phyloP scores from a whole-genome alignment of 2,888 invertebrate species.

The Dusona sp. region DNA sequence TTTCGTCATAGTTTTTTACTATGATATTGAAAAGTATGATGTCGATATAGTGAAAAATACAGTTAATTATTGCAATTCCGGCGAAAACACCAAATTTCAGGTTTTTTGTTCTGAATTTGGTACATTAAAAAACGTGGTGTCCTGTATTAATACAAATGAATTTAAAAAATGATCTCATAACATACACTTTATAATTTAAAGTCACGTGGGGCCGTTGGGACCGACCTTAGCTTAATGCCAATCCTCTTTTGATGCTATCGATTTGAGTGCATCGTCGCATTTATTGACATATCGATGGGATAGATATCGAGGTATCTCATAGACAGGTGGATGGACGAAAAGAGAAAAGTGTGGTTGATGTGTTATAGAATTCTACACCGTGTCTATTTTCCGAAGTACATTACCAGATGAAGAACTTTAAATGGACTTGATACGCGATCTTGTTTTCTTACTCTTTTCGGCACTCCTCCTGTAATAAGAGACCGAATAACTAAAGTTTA shows the following conservation, averaged over 20 bases:
- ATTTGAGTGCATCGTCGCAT: not conserved
- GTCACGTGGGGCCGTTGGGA: not conserved
- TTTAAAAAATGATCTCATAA: not conserved
- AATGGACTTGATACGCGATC: not conserved
- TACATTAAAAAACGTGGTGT: not conserved
- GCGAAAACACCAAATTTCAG: too few species aligned
- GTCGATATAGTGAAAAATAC: not conserved
- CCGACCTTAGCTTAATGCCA: not conserved
- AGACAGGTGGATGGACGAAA: constrained; percentile 11
- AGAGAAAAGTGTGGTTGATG: not conserved
- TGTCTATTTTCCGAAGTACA: not conserved
- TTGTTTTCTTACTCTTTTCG: not conserved
- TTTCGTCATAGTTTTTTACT: too few species aligned
- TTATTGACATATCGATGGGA: not conserved
- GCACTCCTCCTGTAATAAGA: not conserved
- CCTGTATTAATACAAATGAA: too few species aligned
- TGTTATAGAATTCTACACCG: not conserved
- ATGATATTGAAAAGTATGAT: not conserved
- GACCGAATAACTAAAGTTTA: not conserved
- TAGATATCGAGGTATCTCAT: not conserved
- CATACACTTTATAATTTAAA: not conserved
- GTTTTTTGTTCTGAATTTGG: not conserved
- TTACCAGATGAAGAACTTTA: not conserved
- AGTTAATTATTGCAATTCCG: not conserved
- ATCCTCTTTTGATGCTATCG: not conserved